Evolutionary conservation across 1,140 invertebrate genomes (phyloP), one percentile per base, ranked within the genome.

Genomic region (Scylla paramamosain): DNA sequence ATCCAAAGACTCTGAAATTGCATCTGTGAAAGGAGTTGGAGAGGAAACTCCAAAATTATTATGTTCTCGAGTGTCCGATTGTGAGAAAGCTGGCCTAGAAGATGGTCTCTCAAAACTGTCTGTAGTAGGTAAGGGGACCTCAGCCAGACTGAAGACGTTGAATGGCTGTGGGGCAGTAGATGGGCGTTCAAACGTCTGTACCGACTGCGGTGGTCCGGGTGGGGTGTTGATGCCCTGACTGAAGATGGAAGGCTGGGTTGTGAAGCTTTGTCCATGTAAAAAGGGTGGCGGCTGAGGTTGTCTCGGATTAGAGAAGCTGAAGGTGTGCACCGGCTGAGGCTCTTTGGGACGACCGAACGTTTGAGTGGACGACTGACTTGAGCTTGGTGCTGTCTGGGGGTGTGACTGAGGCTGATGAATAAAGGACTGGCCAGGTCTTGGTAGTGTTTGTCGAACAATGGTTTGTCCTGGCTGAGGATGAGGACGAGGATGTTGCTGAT

Each of bases 131-230:
- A 52, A 48, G 29, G 82, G 92, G 28, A 46, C 4, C 12, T 12
- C 48, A 77, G 93, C 87, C 28, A 14, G 87, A 32, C 25, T 77
- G 67, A 89, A 94, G 82, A 77, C 31, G 77, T 45, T 94, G 48
- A 31, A 83, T n/a, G 39, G 93, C 2, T 94, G 29, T 82, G 93
- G 89, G 32, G 59, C n/a, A 48, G 52, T 84, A 32, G 39, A 31
- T 48, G 93, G 93, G n/a, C 67, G 87, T 29, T 29, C 82, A 88
- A 94, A 94, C 25, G 3, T 90, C 46, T 90, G 87, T 46, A 14
- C 52, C 45, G 87, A 32, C 39, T 89, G 86, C 67, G 32, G 92
- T 48, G 84, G 32, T 39, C 7, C 25, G 0, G 93, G 31, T 46
- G 52, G 20, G 29, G 12, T 77, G 16, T 29, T 52, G 77, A 93